These are phyloP conservation scores for Loripinus fragilis DNA, from an alignment of 2,888 invertebrate species.

Conservation along the genomic window DNA sequence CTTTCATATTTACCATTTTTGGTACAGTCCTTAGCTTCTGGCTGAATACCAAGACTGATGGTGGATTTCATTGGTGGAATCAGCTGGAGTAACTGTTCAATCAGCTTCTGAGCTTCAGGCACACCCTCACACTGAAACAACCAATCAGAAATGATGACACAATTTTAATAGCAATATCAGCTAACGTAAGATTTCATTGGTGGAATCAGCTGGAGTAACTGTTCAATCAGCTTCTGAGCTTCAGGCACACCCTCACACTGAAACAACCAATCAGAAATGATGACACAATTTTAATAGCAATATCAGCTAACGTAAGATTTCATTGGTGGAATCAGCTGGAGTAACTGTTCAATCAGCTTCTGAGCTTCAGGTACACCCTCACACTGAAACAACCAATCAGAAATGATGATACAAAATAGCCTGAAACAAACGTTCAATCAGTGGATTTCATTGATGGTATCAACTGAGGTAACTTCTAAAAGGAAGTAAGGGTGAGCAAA, in stretches of 20 bases:
- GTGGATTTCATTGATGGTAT: conserved; percentile 92
- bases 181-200: conserved; percentile 90
- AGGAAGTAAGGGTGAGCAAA: too few species aligned
- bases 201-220: conserved; percentile 92
- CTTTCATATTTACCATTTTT: conserved; percentile 79
- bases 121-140: conserved; percentile 82
- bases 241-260: conserved; percentile 86
- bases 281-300: too few species aligned
- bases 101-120: conserved; percentile 91
- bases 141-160: not conserved
- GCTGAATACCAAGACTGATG: conserved; percentile 89
- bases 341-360: conserved; percentile 91
- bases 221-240: conserved; percentile 91
- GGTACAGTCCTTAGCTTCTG: conserved; percentile 82
- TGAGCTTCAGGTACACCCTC: conserved; percentile 89
- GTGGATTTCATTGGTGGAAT: conserved; percentile 92
- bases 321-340: conserved; percentile 92
- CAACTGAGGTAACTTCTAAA: conserved; percentile 92
- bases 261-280: conserved; percentile 22
- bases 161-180: too few species aligned
- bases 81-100: conserved; percentile 92
- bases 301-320: conserved; percentile 90
- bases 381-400: conserved; percentile 66
- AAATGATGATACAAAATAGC: not conserved
- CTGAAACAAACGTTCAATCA: too few species aligned